These are phyloP conservation scores for Grammomys surdaster DNA, from an alignment of 2,113 vertebrate species.

Conservation along the genomic window DNA sequence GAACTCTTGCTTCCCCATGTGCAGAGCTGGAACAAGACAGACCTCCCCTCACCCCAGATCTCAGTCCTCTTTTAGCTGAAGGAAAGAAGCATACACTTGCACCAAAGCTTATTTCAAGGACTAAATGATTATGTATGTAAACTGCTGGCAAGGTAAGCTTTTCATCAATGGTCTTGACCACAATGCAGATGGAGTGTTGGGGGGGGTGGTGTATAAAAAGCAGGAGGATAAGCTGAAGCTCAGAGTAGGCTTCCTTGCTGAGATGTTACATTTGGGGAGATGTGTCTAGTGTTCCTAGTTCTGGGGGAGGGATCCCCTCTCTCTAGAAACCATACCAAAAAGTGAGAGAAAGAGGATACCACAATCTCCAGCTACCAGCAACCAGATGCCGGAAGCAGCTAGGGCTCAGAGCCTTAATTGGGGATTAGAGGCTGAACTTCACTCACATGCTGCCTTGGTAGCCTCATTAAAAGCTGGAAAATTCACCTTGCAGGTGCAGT, in stretches of 20 bases:
- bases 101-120: background rate
- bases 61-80: background rate
- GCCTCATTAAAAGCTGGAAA: constrained; percentile 79
- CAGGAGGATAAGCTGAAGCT: background rate
- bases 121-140: background rate
- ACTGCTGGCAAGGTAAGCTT: background rate
- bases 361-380: background rate
- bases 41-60: background rate
- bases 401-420: constrained; percentile 75
- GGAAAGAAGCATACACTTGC: background rate
- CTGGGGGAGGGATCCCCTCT: background rate
- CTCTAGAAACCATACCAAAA: constrained; percentile 1
- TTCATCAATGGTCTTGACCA: background rate
- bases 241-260: background rate
- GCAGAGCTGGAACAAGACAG: background rate
- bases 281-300: background rate
- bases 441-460: background rate
- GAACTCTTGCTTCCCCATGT: background rate
- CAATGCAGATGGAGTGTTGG: background rate
- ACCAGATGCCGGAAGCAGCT: constrained; percentile 75
- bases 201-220: background rate
- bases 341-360: background rate
- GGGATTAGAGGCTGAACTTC: constrained; percentile 74
- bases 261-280: background rate
- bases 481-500: constrained; percentile 66